phyloP scores from a whole-genome alignment of 1,140 invertebrate species.

The Drosophila parabipectinata region DNA sequence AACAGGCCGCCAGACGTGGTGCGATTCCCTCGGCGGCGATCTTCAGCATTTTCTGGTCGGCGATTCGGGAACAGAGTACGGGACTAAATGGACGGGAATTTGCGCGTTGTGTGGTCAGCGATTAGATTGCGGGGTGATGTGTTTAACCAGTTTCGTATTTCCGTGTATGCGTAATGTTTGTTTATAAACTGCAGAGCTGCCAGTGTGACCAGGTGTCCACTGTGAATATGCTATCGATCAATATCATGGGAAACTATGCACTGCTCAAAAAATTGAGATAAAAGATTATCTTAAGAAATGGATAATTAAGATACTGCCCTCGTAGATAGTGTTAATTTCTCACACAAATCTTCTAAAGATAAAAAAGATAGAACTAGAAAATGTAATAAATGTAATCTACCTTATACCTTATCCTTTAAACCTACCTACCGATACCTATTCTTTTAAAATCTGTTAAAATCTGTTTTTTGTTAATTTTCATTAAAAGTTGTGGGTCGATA shows the following conservation, averaged over 20 bases:
- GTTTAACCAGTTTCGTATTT: slow-evolving; percentile 18
- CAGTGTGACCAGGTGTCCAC: background rate
- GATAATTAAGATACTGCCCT: too few species aligned
- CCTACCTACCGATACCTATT: too few species aligned
- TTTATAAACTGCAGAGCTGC: slow-evolving; percentile 29
- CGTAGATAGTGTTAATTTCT: too few species aligned
- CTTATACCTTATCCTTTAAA: too few species aligned
- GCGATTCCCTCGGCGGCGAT: slow-evolving; percentile 69
- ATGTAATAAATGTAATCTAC: too few species aligned
- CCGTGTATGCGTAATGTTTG: slow-evolving; percentile 31
- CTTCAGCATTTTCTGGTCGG: slow-evolving; percentile 61
- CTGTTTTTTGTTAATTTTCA: too few species aligned
- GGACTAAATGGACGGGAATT: background rate
- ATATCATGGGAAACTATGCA: too few species aligned
- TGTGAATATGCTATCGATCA: background rate
- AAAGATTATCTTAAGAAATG: too few species aligned
- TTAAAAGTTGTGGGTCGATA: background rate
- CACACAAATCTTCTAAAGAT: too few species aligned
- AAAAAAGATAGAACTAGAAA: too few species aligned
- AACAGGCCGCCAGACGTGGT: slow-evolving; percentile 62
- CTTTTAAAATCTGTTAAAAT: too few species aligned
- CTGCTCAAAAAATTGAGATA: too few species aligned
- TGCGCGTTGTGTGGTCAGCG: slow-evolving; percentile 1
- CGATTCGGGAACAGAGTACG: background rate
- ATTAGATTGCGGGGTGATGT: slow-evolving; percentile 18